phyloP scores from a whole-genome alignment of 2,113 vertebrate species.

The Irena cyanogastra region DNA sequence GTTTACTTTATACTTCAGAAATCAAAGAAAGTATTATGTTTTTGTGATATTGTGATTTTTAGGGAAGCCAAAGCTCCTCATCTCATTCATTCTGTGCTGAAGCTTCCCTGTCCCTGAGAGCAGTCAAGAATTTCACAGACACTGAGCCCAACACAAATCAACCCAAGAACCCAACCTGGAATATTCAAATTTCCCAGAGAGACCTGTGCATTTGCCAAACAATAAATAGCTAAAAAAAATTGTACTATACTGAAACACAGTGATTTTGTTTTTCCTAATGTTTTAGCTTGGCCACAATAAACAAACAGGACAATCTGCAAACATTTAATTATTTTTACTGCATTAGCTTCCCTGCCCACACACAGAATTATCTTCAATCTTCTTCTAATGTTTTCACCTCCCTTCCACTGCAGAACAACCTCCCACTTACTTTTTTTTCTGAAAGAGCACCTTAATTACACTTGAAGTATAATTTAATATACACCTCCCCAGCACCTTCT shows the following conservation, averaged over 20 bases:
- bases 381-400: neutral
- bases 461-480: neutral
- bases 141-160: neutral
- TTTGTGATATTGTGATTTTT: neutral
- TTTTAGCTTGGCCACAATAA: neutral
- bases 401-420: neutral
- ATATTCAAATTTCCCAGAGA: neutral
- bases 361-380: neutral
- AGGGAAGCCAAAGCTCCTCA: neutral
- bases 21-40: accelerated
- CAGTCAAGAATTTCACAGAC: neutral
- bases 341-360: neutral
- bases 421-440: neutral
- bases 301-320: neutral
- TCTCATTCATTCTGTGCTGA: neutral
- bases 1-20: neutral
- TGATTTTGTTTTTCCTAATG: neutral
- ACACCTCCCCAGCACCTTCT: neutral
- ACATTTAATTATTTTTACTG: neutral
- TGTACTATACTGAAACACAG: neutral
- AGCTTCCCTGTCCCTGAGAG: neutral
- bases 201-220: neutral
- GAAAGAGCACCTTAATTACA: neutral
- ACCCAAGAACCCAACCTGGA: neutral
- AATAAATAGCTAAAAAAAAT: neutral